Evolutionary conservation across 2,113 vertebrate species (phyloP), one percentile per base, ranked within the genome.

Genomic region (Erpornis zantholeuca): DNA sequence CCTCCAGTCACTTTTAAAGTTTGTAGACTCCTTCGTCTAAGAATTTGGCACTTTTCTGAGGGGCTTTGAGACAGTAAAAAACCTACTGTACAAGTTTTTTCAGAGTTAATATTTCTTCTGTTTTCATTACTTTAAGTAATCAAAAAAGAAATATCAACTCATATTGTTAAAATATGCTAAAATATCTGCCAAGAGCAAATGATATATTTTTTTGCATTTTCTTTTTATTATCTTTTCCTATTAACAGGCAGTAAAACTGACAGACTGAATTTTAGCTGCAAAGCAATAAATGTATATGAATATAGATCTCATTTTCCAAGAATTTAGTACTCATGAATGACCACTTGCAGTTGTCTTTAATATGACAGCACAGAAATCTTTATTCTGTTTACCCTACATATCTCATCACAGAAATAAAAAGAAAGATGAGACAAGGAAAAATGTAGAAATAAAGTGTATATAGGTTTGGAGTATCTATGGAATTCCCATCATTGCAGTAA

Each of bases 151-250:
- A 27, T 47, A 68, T 78, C n/a, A 88, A 65, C 22, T 71, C 49
- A 54, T 33, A 50, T 54, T 69, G 45, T 92, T 95, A 94, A 97
- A 94, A 88, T 84, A 91, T 73, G 45, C 70, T 90, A 65, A 95
- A 93, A 56, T 47, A 80, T 94, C 52, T 95, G 77, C 90, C 77
- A 91, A 53, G n/a, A 82, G 22, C 25, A 88, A 49, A 89, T 92
- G 57, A 77, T 88, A 24, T n/a, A 8, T 54, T 91, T 94, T 94
- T 54, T 17, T 25, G 8, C 3, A 9, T 64, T 96, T 97, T 90
- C 33, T 73, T 96, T 96, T 75, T 90, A 70, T 96, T 92, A 76
- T 93, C n/a, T 93, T 44, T 94, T 96, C 18, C 36, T 94, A 87
- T 94, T 94, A 97, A 90, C 59, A 90, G 69, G n/a, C 33, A 60